Conservation (phyloP, 2,113 vertebrate species). For the Halcyon senegalensis region DNA sequence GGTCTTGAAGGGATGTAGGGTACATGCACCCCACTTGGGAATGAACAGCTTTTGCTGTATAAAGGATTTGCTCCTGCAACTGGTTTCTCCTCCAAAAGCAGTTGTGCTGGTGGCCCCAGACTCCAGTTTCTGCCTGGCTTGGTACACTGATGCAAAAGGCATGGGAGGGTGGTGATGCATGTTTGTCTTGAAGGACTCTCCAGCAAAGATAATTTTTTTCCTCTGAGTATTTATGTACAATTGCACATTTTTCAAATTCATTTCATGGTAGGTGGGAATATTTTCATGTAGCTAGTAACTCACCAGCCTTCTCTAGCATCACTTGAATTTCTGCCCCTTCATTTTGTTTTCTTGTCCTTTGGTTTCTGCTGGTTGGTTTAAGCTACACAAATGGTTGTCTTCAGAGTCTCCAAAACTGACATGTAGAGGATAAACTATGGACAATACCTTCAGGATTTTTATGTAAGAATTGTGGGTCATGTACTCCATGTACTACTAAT, state of each 20-base stretch:
- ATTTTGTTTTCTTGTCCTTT: not conserved
- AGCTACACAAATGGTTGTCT: not conserved
- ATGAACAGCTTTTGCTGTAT: not conserved
- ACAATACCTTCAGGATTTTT: not conserved
- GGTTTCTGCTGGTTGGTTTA: not conserved
- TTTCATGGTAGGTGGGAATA: not conserved
- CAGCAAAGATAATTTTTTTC: not conserved
- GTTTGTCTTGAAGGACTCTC: not conserved
- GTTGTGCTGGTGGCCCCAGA: fast-evolving
- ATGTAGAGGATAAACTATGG: not conserved
- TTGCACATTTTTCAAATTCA: not conserved
- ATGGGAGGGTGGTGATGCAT: fast-evolving
- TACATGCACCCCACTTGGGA: not conserved
- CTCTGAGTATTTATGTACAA: not conserved
- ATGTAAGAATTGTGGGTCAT: not conserved
- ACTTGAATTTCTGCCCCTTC: not conserved
- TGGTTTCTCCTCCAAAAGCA: not conserved
- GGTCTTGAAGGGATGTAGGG: not conserved
- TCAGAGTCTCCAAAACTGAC: not conserved
- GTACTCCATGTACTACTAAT: not conserved
- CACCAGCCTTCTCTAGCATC: not conserved
- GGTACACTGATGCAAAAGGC: not conserved
- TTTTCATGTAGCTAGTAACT: not conserved
- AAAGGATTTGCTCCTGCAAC: not conserved
- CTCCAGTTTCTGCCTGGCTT: not conserved